Percentiles rank a stretch among this genome's conserved stretches.
Conservation (phyloP, 2,888 invertebrate species). For the Lycia hirtaria region DNA sequence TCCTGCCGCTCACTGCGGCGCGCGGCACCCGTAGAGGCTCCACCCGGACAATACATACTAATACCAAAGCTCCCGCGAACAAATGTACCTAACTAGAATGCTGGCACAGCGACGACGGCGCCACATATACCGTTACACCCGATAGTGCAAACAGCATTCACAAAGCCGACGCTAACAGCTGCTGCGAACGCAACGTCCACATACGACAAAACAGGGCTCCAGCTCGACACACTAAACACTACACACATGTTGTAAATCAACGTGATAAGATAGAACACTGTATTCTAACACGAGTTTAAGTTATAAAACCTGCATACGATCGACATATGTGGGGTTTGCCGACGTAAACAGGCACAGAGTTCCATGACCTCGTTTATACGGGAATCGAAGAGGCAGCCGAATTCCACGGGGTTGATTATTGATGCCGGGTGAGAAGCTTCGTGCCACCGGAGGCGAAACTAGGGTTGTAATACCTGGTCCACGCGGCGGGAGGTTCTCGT, state of each 20-base stretch:
- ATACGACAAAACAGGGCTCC: too few species aligned
- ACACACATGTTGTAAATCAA: constrained; percentile 11
- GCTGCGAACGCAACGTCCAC: constrained; percentile 25
- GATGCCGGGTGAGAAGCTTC: constrained; percentile 8
- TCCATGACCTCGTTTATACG: constrained; percentile 29
- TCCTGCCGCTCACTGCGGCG: not conserved
- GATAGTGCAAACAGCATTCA: not conserved
- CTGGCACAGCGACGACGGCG: constrained; percentile 13
- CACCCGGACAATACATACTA: too few species aligned
- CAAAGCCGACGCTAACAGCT: constrained; percentile 32
- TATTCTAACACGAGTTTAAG: constrained; percentile 31
- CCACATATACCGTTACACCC: constrained; percentile 23
- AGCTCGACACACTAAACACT: constrained; percentile 14
- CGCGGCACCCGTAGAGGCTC: constrained; percentile 11
- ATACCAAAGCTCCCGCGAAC: too few species aligned
- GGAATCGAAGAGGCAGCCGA: too few species aligned
- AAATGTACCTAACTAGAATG: too few species aligned
- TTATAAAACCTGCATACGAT: constrained; percentile 20
- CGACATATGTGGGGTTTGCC: constrained; percentile 15
- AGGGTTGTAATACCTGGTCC: constrained; percentile 78
- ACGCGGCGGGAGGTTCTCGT: constrained; percentile 77
- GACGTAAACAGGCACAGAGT: constrained; percentile 10
- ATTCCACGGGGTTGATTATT: too few species aligned
- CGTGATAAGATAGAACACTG: constrained; percentile 30
- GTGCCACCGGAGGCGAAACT: constrained; percentile 4